Percentiles rank a stretch among this genome's conserved stretches.
phyloP scores from a whole-genome alignment of 2,888 invertebrate genomes.

The Oscheius sp. region DNA sequence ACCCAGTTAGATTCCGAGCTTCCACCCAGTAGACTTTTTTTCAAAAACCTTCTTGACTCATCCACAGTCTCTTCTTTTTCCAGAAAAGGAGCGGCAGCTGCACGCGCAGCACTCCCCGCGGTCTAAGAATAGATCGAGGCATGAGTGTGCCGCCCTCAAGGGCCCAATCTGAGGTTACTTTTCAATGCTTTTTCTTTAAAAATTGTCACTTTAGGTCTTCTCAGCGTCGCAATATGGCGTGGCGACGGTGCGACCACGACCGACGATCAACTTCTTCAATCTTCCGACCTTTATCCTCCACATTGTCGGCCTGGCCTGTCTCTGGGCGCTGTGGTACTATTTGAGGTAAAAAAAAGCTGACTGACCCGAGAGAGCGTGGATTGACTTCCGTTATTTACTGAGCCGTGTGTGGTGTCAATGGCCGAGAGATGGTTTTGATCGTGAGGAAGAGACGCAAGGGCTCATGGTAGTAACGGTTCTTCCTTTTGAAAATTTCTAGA shows the following conservation, averaged over 20 bases:
- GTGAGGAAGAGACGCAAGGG: too few relatives aligned
- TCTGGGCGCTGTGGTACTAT: conserved; percentile 75
- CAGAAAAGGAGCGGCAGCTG: conserved; percentile 18
- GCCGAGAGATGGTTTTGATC: too few relatives aligned
- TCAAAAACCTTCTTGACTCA: neutral
- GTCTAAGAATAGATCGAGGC: conserved; percentile 31
- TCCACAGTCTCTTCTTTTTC: neutral
- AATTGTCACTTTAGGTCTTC: conserved; percentile 57
- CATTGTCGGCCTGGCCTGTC: conserved; percentile 74
- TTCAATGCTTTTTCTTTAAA: neutral
- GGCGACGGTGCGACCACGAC: conserved; percentile 54
- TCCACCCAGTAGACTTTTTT: neutral
- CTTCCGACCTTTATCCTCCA: conserved; percentile 75
- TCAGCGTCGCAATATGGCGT: conserved; percentile 72
- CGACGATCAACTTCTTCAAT: conserved; percentile 73
- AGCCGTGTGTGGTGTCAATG: conserved; percentile 11
- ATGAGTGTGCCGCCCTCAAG: conserved; percentile 72
- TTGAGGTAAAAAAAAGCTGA: conserved; percentile 72
- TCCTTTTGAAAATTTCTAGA: too few relatives aligned
- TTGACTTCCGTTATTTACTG: conserved; percentile 22
- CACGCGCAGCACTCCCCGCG: conserved; percentile 21
- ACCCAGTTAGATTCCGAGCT: conserved; percentile 4
- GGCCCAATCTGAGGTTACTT: conserved; percentile 69
- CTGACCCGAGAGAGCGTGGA: neutral
- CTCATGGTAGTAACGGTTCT: too few relatives aligned